phyloP scores from a whole-genome alignment of 2,797 vertebrate genomes.

The Xiphophorus birchmanni region DNA sequence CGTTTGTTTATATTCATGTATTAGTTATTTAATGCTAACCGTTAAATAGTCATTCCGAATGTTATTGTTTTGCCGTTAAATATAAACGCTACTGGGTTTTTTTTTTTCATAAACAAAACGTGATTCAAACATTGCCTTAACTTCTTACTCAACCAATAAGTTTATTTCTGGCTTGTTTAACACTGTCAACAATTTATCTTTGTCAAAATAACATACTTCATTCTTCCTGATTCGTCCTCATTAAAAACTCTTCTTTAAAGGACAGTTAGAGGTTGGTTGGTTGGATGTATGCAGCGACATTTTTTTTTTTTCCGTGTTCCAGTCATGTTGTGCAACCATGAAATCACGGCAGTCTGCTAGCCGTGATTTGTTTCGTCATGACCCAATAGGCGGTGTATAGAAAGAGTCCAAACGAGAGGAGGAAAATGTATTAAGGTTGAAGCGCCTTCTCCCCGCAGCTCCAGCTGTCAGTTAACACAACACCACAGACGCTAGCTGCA shows the following conservation, averaged over 20 bases:
- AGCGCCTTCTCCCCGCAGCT: slow-evolving; percentile 16
- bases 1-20: background rate
- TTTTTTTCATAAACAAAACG: background rate
- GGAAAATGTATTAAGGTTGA: slow-evolving; percentile 34
- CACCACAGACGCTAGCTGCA: slow-evolving; percentile 2
- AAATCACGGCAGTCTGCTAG: slow-evolving; percentile 14
- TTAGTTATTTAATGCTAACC: background rate
- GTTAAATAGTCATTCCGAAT: background rate
- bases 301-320: background rate
- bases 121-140: background rate
- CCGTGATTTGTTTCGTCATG: slow-evolving; percentile 13
- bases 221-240: background rate
- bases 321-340: slow-evolving; percentile 27
- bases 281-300: background rate
- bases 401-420: background rate
- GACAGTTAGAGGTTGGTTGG: background rate
- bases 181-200: background rate
- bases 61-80: background rate
- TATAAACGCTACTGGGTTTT: background rate
- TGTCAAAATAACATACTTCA: background rate
- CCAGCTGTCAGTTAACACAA: slow-evolving; percentile 21
- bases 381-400: background rate
- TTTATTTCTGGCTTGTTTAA: background rate
- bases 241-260: background rate
- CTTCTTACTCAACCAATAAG: background rate